Evolutionary conservation across 2,888 invertebrate species (phyloP).

Genomic region (Luperina testacea): DNA sequence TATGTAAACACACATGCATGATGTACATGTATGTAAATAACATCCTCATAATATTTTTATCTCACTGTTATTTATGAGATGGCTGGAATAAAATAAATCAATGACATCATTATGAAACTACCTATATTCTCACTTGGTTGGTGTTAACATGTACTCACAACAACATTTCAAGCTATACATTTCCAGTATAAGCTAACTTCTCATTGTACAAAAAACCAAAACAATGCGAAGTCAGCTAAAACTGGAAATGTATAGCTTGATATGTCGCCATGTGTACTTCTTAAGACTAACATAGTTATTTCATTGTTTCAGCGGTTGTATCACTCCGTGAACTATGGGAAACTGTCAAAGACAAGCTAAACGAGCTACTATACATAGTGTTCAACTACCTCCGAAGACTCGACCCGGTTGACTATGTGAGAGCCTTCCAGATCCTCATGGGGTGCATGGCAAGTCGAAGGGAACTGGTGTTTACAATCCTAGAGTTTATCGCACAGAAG

Average conservation of each 20-base stretch:
- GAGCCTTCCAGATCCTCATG: constrained; percentile 79
- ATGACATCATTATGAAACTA: neutral
- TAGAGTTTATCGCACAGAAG: constrained; percentile 81
- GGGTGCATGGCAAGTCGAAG: constrained; percentile 72
- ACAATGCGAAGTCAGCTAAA: neutral
- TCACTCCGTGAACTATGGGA: constrained; percentile 82
- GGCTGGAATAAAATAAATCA: neutral
- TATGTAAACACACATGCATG: too few species aligned
- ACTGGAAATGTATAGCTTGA: neutral
- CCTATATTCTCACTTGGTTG: neutral
- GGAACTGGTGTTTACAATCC: constrained; percentile 79
- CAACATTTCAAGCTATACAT: too few species aligned
- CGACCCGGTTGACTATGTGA: constrained; percentile 75
- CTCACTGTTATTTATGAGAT: too few species aligned
- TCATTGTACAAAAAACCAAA: neutral
- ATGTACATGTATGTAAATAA: neutral
- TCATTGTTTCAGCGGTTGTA: constrained; percentile 74
- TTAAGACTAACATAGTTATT: neutral
- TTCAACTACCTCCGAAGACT: constrained; percentile 79
- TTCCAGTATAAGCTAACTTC: neutral
- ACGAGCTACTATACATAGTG: constrained; percentile 79
- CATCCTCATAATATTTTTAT: neutral
- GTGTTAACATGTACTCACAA: neutral
- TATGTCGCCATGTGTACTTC: neutral
- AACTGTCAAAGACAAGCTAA: constrained; percentile 75